Evolutionary conservation across 2,113 vertebrate species (phyloP).

Genomic region (Sminthopsis crassicaudata): DNA sequence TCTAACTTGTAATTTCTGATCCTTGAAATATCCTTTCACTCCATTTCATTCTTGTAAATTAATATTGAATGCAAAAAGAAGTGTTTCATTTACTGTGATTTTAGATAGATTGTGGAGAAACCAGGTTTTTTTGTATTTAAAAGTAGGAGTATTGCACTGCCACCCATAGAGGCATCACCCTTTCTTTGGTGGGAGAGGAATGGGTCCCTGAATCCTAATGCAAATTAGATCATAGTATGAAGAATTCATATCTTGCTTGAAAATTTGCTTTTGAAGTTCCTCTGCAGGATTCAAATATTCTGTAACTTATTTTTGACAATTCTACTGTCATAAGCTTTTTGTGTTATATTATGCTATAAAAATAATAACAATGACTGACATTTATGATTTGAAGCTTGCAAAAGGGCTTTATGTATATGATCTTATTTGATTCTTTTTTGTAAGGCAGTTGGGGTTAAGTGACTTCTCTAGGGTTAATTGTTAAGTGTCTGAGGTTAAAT

Average conservation of each 20-base stretch:
- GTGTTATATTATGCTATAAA: neutral
- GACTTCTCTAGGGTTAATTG: no score
- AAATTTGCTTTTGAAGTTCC: conserved; percentile 49
- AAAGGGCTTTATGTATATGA: neutral
- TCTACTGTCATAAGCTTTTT: neutral
- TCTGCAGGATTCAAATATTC: conserved; percentile 8
- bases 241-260: conserved; percentile 44
- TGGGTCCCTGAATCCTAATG: conserved; percentile 43
- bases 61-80: neutral
- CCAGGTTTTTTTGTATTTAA: conserved; percentile 7
- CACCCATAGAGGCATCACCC: conserved; percentile 28
- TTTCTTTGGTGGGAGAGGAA: conserved; percentile 35
- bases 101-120: neutral
- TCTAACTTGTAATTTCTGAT: neutral
- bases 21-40: conserved; percentile 21
- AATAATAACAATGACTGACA: neutral
- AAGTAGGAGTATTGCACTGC: neutral
- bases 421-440: neutral
- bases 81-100: conserved; percentile 9
- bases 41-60: neutral
- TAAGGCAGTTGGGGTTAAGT: no score
- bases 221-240: conserved; percentile 5
- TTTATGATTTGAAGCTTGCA: neutral
- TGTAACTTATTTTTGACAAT: neutral
- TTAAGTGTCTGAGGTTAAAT: no score